Conservation (phyloP, 2,888 invertebrate genomes). For the Oscheius sp. region DNA sequence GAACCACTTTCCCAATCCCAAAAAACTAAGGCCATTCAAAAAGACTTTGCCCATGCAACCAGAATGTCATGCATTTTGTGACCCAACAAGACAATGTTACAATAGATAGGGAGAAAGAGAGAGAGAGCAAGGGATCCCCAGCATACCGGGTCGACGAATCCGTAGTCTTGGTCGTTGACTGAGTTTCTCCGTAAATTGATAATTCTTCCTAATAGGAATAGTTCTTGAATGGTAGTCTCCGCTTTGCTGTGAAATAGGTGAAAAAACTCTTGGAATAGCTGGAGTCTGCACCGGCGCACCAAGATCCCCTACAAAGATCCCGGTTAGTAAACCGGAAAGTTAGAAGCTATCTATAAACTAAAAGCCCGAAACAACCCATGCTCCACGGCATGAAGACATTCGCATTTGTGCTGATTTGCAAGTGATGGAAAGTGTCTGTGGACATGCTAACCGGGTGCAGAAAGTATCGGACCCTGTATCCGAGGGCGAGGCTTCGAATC, state of each 20-base stretch:
- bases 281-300: slow-evolving; percentile 35
- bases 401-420: not conserved
- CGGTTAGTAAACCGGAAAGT: slow-evolving; percentile 27
- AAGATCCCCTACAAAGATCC: slow-evolving; percentile 35
- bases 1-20: slow-evolving; percentile 7
- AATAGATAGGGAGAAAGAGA: not conserved
- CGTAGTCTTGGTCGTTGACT: slow-evolving; percentile 67
- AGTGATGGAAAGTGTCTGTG: not conserved
- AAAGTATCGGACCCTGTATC: slow-evolving; percentile 35
- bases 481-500: slow-evolving; percentile 23
- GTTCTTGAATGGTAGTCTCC: slow-evolving; percentile 59
- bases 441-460: slow-evolving; percentile 22
- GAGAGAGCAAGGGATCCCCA: slow-evolving; percentile 4
- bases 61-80: slow-evolving; percentile 17
- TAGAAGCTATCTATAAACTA: slow-evolving; percentile 10
- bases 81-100: slow-evolving; percentile 1
- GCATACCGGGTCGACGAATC: slow-evolving; percentile 67
- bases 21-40: slow-evolving; percentile 24
- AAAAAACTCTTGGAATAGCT: slow-evolving; percentile 29
- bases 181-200: slow-evolving; percentile 67
- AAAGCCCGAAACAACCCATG: slow-evolving; percentile 15
- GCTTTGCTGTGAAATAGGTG: slow-evolving; percentile 23
- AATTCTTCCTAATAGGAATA: slow-evolving; percentile 52
- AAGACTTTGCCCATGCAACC: slow-evolving; percentile 11
- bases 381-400: slow-evolving; percentile 8